Evolutionary conservation across 2,797 vertebrate genomes (phyloP).

Genomic region (Morelia viridis): DNA sequence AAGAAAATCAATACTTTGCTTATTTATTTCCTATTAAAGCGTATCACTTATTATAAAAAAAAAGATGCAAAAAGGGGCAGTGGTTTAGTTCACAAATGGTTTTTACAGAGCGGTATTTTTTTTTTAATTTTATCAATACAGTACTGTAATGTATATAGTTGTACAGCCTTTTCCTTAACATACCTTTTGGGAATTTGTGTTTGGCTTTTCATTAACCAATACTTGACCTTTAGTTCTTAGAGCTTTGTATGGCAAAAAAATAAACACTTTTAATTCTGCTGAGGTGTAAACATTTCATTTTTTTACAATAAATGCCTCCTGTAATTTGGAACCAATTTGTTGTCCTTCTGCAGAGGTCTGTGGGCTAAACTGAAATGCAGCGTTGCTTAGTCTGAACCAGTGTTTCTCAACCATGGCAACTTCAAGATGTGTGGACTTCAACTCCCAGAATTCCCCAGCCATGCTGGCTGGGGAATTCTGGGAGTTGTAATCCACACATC

Average conservation of each 20-base stretch:
- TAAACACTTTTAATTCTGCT: constrained; percentile 77
- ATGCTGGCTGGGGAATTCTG: no score
- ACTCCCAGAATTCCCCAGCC: no score
- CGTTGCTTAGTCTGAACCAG: background rate
- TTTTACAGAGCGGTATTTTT: constrained; percentile 11
- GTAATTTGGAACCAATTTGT: background rate
- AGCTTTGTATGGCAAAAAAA: constrained; percentile 79
- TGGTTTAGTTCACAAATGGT: constrained; percentile 53
- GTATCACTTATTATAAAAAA: constrained; percentile 48
- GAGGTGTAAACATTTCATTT: constrained; percentile 30
- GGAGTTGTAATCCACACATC: no score
- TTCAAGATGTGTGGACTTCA: no score
- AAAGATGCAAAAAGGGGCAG: constrained; percentile 55
- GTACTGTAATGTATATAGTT: constrained; percentile 75
- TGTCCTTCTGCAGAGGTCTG: background rate
- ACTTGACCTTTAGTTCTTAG: constrained; percentile 80
- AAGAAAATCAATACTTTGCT: constrained; percentile 45
- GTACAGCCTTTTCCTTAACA: constrained; percentile 73
- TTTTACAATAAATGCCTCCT: background rate
- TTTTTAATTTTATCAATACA: constrained; percentile 41
- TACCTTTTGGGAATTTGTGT: constrained; percentile 73
- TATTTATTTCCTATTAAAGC: constrained; percentile 69
- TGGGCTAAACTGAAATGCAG: background rate
- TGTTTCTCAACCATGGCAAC: no score
- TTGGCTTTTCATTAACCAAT: constrained; percentile 72